Conservation (phyloP, 2,888 invertebrate genomes). For the Amblyteles armatorius region DNA sequence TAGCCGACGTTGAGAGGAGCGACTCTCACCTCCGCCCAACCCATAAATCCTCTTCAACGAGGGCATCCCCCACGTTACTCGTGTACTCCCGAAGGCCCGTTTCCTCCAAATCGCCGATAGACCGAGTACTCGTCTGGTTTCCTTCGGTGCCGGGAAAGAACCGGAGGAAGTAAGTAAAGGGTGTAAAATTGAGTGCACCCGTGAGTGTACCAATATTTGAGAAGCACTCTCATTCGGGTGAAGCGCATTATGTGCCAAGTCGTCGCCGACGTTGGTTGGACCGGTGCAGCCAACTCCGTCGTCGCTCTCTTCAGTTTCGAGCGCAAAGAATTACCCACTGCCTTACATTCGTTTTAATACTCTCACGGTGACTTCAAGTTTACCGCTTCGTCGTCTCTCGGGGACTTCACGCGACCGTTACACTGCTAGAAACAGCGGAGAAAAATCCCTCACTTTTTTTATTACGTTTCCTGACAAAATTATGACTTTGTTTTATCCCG, state of each 20-base stretch:
- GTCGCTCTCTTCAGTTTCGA: constrained; percentile 53
- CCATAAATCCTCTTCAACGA: constrained; percentile 5
- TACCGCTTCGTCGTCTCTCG: not conserved
- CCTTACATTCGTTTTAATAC: constrained; percentile 72
- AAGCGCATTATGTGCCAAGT: constrained; percentile 50
- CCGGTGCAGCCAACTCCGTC: constrained; percentile 61
- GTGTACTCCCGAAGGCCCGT: not conserved
- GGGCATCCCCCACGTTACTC: not conserved
- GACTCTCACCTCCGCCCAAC: not conserved
- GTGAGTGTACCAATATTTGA: constrained; percentile 76
- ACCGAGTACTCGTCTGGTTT: not conserved
- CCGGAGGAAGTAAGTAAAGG: constrained; percentile 46
- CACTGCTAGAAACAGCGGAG: too few species aligned
- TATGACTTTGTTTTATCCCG: too few species aligned
- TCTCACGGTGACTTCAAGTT: constrained; percentile 48
- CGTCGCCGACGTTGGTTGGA: constrained; percentile 21
- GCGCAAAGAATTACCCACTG: constrained; percentile 73
- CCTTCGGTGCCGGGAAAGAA: constrained; percentile 22
- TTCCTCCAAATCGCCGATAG: not conserved
- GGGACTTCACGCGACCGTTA: too few species aligned
- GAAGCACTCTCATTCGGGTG: constrained; percentile 74
- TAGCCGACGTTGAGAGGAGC: not conserved
- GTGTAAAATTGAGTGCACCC: constrained; percentile 36
- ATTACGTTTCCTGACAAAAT: too few species aligned
- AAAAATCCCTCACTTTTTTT: too few species aligned